phyloP scores from a whole-genome alignment of 2,797 vertebrate genomes.

The Scolopax rusticola region DNA sequence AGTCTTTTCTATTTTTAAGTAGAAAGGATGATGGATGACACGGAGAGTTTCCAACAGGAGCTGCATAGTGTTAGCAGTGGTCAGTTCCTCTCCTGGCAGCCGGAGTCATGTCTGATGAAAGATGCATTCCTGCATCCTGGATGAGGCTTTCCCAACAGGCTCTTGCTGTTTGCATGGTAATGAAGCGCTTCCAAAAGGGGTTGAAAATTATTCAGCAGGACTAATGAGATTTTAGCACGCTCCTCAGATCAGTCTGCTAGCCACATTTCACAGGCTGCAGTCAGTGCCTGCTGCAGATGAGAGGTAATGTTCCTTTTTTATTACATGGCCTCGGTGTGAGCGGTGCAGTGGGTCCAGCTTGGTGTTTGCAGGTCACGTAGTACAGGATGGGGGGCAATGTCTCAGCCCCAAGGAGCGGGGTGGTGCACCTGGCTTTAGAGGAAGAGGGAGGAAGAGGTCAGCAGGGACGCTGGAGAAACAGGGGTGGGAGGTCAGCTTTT shows the following conservation, averaged over 20 bases:
- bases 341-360: rapidly evolving
- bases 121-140: neutral
- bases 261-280: neutral
- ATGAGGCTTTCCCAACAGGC: neutral
- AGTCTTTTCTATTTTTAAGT: neutral
- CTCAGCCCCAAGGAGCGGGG: neutral
- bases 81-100: neutral
- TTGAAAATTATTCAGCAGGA: constrained; percentile 5
- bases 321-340: rapidly evolving
- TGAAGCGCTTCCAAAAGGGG: neutral
- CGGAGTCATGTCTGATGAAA: neutral
- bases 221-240: neutral
- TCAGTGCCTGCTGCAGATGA: neutral
- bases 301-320: neutral
- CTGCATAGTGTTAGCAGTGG: neutral
- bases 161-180: constrained; percentile 4
- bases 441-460: neutral
- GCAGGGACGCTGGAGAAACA: rapidly evolving
- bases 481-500: neutral
- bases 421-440: neutral
- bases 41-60: neutral
- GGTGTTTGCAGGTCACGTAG: neutral
- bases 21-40: neutral
- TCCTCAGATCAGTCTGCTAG: neutral
- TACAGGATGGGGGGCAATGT: neutral